Base-by-base conservation (phyloP, 2,888 invertebrate genomes). In the Polymixis flavicincta region DNA sequence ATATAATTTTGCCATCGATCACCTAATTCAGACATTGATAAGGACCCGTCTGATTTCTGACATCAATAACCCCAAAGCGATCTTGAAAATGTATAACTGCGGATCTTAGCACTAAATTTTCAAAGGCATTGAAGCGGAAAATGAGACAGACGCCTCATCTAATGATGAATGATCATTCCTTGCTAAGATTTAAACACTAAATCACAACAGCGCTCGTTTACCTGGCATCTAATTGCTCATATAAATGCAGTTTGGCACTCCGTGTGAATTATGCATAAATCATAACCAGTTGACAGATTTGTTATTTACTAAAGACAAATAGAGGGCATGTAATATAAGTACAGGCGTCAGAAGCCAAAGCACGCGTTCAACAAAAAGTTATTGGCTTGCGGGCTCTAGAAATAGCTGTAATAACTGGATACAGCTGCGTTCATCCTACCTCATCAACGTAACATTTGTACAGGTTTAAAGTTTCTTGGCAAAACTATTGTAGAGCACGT, bases 291-390 rank as follows among this genome's bases (percentile, higher is more conserved):
- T 89, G 91, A 92, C 90, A 90, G 89, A 88, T 86, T 87, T 86
- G 90, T 90, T 90, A 92, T 92, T 91, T 91, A 90, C 87, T 84
- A 85, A 87, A 90, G 90, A 92, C 92, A 92, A 92, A 92, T 93
- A 90, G 91, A 92, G 93, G 92, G 87, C 91, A 84, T 83, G 87
- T 82, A 82, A 86, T 85, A 72, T 80, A 74, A 83, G 82, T 83
- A 75, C 68, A 71, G 71, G 74, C 75, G 82, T 77, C 76, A 83
- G 75, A 85, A 86, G 87, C 86, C 88, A 85, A 88, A 84, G 88
- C 82, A 82, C 74, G 77, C 82, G 77, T 83, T 83, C 66, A 74
- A 87, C 87, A 91, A 92, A 90, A 90, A 91, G 88, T 89, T 90
- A 92, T 92, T 90, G 83, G 87, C 85, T 89, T 86, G 83, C 85